Conservation (phyloP, 2,888 invertebrate species). For the Lutraria lutraria region DNA sequence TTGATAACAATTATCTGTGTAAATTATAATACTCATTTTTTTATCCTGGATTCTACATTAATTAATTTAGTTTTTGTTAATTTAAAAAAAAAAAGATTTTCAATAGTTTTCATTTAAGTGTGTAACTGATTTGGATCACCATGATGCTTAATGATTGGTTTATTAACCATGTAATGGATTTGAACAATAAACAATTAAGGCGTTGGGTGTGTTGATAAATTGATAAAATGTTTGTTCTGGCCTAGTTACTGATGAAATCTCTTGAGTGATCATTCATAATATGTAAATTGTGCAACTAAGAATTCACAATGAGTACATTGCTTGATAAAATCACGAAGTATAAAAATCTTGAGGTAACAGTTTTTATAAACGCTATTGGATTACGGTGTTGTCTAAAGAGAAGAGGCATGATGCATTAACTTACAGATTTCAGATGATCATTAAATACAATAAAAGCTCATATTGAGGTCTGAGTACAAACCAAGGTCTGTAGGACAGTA, state of each 20-base stretch:
- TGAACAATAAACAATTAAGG: neutral
- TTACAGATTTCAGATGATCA: neutral
- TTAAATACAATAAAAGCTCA: neutral
- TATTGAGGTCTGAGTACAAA: neutral
- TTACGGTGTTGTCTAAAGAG: neutral
- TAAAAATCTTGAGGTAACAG: neutral
- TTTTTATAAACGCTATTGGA: neutral
- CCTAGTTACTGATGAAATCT: slow-evolving; percentile 5
- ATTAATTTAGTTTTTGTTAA: too few species aligned
- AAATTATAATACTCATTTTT: too few species aligned
- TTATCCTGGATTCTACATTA: too few species aligned
- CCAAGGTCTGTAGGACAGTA: neutral
- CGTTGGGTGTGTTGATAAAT: neutral
- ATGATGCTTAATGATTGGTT: neutral
- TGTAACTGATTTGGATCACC: neutral
- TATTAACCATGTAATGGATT: neutral
- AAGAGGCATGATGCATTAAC: neutral
- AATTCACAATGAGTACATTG: neutral
- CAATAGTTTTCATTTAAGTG: too few species aligned
- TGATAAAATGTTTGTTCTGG: neutral
- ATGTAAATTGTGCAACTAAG: slow-evolving; percentile 17
- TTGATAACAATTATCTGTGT: too few species aligned
- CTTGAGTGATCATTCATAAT: neutral
- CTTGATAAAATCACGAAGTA: neutral
- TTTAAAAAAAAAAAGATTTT: too few species aligned